These are phyloP conservation scores for Pongo abelii DNA, from an alignment of 2,113 vertebrate genomes.

Conservation along the genomic window DNA sequence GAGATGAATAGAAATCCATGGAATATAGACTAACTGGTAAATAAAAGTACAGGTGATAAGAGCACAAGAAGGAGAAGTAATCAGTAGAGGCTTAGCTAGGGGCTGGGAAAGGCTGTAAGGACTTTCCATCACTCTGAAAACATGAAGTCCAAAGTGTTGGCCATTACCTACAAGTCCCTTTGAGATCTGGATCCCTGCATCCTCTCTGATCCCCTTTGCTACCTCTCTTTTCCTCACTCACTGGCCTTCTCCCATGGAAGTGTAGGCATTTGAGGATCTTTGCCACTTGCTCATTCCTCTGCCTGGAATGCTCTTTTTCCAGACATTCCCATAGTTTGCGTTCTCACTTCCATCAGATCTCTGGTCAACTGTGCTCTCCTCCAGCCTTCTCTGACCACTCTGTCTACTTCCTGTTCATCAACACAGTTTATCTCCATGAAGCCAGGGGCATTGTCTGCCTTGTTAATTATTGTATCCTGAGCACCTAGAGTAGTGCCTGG, in stretches of 20 bases:
- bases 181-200: background rate
- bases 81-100: background rate
- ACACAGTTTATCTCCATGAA: background rate
- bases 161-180: background rate
- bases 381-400: background rate
- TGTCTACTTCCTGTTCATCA: background rate
- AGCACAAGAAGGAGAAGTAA: background rate
- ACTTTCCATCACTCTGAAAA: background rate
- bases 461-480: background rate
- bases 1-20: slow-evolving; percentile 7
- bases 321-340: background rate
- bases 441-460: background rate
- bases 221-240: background rate
- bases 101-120: background rate
- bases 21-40: background rate
- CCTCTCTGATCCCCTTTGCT: background rate
- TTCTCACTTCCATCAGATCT: background rate
- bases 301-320: background rate
- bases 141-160: background rate
- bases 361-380: background rate
- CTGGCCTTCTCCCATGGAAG: background rate
- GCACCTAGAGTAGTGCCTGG: background rate
- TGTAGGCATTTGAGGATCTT: background rate
- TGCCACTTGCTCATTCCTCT: background rate
- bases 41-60: background rate